Evolutionary conservation across 1,140 invertebrate species (phyloP), one percentile per base, ranked within the genome.

Genomic region (Trichomalopsis sarcophagae): DNA sequence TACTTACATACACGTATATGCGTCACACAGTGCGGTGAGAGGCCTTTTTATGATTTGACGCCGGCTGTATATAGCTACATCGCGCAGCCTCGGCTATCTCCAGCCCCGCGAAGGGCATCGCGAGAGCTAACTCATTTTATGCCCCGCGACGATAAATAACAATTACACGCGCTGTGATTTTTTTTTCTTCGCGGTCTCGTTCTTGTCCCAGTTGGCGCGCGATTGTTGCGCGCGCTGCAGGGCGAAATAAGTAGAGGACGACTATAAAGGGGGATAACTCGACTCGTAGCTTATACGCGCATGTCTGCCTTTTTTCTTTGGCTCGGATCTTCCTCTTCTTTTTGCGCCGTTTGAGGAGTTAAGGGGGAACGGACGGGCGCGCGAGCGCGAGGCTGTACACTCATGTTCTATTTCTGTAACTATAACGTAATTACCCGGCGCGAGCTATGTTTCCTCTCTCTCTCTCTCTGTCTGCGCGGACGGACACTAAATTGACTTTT

Each of bases 91-190:
- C 81, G 81, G 71, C 55, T 47, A 82, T 82, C 81, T 74, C 76
- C 73, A 66, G 74, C 17, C 36, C 33, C 55, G 30, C 36, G 82
- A 83, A 83, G 82, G 82, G 74, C 82, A 83, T 83, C 82, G 71
- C 27, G 27, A 27, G 4, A 14, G 66, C 40, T 36, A 78, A 78
- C 82, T 77, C 36, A 78, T 27, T 78, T 84, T 84, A 27, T 78
- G 13, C 66, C 21, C 23, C 17, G 27, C 69, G 68, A 74, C 77
- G 74, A 84, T 84, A 81, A 81, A 80, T 84, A 84, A 84, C 78
- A 80, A 84, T 84, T 75, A 50, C 76, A 62, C 81, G 21, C 17
- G 50, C 33, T 17, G 2, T 1, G 21, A 13, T 30, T 83, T 77
- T 66, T 73, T 36, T 50, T n/a, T 81, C 17, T 36, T 47, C 62